Conservation (phyloP, 2,113 vertebrate genomes). For the Sisor rabdophorus region DNA sequence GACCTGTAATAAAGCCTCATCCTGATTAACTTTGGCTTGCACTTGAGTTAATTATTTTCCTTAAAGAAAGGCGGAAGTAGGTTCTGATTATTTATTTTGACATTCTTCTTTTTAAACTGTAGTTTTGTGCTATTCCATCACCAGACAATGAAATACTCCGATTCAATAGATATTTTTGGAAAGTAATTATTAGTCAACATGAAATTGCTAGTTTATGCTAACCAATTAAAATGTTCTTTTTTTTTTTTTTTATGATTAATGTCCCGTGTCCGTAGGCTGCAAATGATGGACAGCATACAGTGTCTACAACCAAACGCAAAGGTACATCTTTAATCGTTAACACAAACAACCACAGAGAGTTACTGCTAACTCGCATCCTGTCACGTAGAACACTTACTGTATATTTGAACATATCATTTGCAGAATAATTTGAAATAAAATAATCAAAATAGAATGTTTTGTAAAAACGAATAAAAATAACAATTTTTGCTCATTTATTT, state of each 20-base stretch:
- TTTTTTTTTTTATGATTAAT: background rate
- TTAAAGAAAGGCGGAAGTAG: background rate
- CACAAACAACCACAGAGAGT: background rate
- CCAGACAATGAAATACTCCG: no score
- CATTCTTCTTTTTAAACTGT: background rate
- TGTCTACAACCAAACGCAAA: conserved; percentile 58
- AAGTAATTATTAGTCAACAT: no score
- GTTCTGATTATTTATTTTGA: background rate
- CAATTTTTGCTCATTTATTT: no score
- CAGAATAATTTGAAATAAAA: background rate
- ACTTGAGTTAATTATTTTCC: background rate
- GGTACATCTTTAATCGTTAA: conserved; percentile 49
- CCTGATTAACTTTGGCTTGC: background rate
- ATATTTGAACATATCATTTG: background rate
- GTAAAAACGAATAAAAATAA: no score
- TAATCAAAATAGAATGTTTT: background rate
- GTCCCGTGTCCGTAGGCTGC: conserved; percentile 54
- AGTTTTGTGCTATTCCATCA: background rate
- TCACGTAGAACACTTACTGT: background rate
- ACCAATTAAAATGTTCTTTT: no score
- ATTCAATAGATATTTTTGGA: no score
- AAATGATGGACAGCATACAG: conserved; percentile 62
- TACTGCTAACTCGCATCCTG: background rate
- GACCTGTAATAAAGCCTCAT: background rate
- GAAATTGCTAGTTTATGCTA: background rate